Base-by-base conservation (phyloP, 1,140 invertebrate species). In the roundworm (Caenorhabditis elegans) region DNA sequence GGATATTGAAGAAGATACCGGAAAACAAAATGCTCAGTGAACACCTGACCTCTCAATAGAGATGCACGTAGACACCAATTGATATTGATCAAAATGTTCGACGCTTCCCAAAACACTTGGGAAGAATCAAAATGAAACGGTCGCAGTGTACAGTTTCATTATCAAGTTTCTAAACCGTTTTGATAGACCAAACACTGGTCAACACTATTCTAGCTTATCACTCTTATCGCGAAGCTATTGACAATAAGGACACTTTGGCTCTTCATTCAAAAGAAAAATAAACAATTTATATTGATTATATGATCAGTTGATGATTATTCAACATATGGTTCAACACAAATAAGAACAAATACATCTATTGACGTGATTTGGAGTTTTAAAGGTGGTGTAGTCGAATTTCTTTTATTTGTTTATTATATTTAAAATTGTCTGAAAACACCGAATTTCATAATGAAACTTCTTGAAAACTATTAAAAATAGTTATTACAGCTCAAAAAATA, bases 141-240 rank as follows among this genome's bases (percentile, higher is more conserved):
- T n/a, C n/a, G n/a, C n/a, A n/a, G n/a, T n/a, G n/a, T n/a, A n/a
- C n/a, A n/a, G n/a, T 43, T 70, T 43, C n/a, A 17, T 70, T 70
- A 70, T 70, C 60, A 70, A 34, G 17, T 43, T 70, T 70, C 43
- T 34, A 34, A 39, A n/a, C 34, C 60, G 60, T 70, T 70, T 70
- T 70, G 60, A 70, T 34, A 70, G 34, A 70, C 34, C 60, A 70
- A 70, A 70, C 60, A 70, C 28, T 70, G 60, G 34, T 70, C 34
- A 39, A 70, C 43, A 70, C 60, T 5, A 22, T 28, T 31, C 6
- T 36, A 34, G 31, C 60, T 70, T 39, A 70, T 70, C 60, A 60
- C 3, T 60, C 5, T 39, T 70, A 39, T 70, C 60, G 22, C 36
- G 22, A 43, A 43, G 15, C 15, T 43, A 43, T 43, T 43, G 6